Conservation (phyloP, 2,888 invertebrate genomes). For the Prenolepis imparis region DNA sequence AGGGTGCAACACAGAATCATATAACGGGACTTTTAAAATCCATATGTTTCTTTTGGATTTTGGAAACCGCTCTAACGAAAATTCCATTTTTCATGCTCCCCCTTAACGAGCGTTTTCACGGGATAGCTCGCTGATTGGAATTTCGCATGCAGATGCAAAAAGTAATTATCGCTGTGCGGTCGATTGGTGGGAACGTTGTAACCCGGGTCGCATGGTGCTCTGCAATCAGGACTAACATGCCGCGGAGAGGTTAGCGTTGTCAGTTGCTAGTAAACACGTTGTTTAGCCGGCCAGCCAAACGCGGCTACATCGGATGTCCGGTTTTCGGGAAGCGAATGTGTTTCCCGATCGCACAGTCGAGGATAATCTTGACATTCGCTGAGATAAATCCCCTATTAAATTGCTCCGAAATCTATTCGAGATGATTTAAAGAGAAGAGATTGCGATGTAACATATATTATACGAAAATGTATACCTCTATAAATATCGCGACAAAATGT, state of each 20-base stretch:
- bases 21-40: constrained; percentile 35
- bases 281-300: constrained; percentile 68
- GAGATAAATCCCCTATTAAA: constrained; percentile 35
- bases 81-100: constrained; percentile 52
- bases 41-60: constrained; percentile 46
- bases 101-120: constrained; percentile 49
- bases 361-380: constrained; percentile 27
- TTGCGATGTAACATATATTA: neutral
- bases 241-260: constrained; percentile 74
- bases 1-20: constrained; percentile 31
- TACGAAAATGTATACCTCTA: neutral
- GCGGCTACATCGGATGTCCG: constrained; percentile 52
- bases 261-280: constrained; percentile 77
- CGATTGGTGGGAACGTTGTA: constrained; percentile 66
- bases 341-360: constrained; percentile 59
- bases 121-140: constrained; percentile 41
- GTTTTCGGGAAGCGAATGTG: constrained; percentile 52
- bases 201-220: constrained; percentile 60
- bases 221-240: constrained; percentile 68
- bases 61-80: constrained; percentile 30
- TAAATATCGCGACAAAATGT: neutral
- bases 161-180: constrained; percentile 74
- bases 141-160: constrained; percentile 64
- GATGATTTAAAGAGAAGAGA: neutral
- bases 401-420: neutral